phyloP scores from a whole-genome alignment of 2,888 invertebrate species.

The Amitus sp. region DNA sequence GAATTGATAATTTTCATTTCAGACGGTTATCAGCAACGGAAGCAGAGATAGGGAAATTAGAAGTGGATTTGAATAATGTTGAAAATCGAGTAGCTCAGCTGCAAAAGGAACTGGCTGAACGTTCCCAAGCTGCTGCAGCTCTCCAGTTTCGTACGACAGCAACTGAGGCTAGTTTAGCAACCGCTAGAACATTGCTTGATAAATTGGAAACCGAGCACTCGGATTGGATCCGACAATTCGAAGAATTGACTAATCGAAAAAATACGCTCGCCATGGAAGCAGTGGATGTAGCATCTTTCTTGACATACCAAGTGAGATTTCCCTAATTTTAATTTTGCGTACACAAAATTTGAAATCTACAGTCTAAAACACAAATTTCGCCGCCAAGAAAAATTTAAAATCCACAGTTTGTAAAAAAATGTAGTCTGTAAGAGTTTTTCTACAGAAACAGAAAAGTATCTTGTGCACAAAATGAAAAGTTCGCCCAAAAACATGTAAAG shows the following conservation, averaged over 20 bases:
- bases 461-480: too few relatives aligned
- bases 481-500: too few relatives aligned
- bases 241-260: conserved; percentile 51
- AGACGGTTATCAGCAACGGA: conserved; percentile 72
- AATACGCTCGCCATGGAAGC: conserved; percentile 54
- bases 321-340: too few relatives aligned
- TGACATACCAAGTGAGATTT: conserved; percentile 54
- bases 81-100: conserved; percentile 83
- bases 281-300: conserved; percentile 54
- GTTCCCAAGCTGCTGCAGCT: conserved; percentile 92
- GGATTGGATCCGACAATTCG: conserved; percentile 77
- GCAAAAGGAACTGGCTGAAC: conserved; percentile 81
- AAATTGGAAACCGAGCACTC: conserved; percentile 90
- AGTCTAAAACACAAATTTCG: too few relatives aligned
- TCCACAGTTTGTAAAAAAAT: too few relatives aligned
- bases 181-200: conserved; percentile 83
- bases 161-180: conserved; percentile 76
- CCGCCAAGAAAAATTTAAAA: too few relatives aligned
- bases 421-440: too few relatives aligned
- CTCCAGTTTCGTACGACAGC: conserved; percentile 73
- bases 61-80: conserved; percentile 80
- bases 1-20: too few relatives aligned
- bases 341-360: too few relatives aligned
- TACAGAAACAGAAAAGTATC: too few relatives aligned
- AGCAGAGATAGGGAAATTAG: conserved; percentile 80